A percentile compares a stretch with the other conserved stretches of the same genome.
Conservation (phyloP, 2,888 invertebrate species). For the Drosophila melanosoma region DNA sequence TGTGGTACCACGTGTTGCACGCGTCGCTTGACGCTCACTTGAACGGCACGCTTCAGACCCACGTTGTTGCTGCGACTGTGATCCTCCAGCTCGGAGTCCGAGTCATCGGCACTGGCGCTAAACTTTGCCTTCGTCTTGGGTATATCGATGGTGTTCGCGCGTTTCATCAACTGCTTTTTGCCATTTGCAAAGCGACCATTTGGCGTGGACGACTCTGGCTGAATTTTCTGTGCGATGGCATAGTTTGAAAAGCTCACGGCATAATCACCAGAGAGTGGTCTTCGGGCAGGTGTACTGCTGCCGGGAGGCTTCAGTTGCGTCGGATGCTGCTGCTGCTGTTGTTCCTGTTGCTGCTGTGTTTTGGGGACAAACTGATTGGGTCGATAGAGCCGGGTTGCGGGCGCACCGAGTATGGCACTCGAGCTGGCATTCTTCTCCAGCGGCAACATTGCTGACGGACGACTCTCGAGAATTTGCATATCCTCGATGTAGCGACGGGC, state of each 20-base stretch:
- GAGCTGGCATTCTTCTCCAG: slow-evolving; percentile 86
- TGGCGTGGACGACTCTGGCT: slow-evolving; percentile 80
- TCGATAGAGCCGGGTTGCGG: slow-evolving; percentile 71
- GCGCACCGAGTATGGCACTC: slow-evolving; percentile 80
- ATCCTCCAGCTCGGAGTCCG: slow-evolving; percentile 83
- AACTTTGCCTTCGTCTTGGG: slow-evolving; percentile 87
- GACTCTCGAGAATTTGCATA: slow-evolving; percentile 85
- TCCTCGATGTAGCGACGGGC: slow-evolving; percentile 91
- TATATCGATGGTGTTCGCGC: slow-evolving; percentile 95
- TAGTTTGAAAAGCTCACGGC: slow-evolving; percentile 76
- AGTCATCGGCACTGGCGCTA: slow-evolving; percentile 85
- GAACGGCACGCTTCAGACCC: slow-evolving; percentile 87
- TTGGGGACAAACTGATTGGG: slow-evolving; percentile 83
- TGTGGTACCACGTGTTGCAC: slow-evolving; percentile 87
- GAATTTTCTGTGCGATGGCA: slow-evolving; percentile 27
- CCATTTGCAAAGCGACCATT: slow-evolving; percentile 82
- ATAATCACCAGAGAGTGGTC: slow-evolving; percentile 81
- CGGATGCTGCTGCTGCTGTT: not conserved
- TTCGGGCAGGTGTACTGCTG: slow-evolving; percentile 33
- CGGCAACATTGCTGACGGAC: slow-evolving; percentile 67
- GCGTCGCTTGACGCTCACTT: slow-evolving; percentile 86
- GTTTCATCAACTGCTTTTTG: slow-evolving; percentile 92
- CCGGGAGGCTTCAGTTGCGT: slow-evolving; percentile 10
- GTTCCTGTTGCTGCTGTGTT: slow-evolving; percentile 14
- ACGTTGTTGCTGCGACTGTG: slow-evolving; percentile 70